Percentiles rank a stretch among this genome's conserved stretches.
phyloP scores from a whole-genome alignment of 1,140 invertebrate genomes.

The Drosophila pseudoananassae region DNA sequence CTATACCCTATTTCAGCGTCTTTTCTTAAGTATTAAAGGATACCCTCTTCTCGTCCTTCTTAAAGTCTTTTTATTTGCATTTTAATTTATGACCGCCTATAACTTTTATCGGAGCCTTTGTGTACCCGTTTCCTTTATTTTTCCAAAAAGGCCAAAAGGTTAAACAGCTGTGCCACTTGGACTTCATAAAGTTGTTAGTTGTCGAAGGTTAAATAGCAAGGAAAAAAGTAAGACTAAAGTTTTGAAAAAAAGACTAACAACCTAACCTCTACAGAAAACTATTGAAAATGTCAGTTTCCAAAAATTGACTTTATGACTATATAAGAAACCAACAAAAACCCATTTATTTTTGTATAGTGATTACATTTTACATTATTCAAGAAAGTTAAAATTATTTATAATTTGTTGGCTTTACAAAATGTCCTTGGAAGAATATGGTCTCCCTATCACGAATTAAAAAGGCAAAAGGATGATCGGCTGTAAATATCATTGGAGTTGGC shows the following conservation, averaged over 20 bases:
- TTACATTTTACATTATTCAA: too few relatives aligned
- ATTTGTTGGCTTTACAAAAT: too few relatives aligned
- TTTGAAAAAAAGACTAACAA: too few relatives aligned
- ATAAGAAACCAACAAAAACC: too few relatives aligned
- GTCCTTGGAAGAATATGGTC: conserved; percentile 4
- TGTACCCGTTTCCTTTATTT: neutral
- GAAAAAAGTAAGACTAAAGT: conserved; percentile 1
- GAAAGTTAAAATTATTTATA: too few relatives aligned
- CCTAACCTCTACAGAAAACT: too few relatives aligned
- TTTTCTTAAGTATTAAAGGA: conserved; percentile 1
- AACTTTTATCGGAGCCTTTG: conserved; percentile 68
- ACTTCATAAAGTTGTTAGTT: conserved; percentile 20
- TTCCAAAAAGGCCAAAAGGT: conserved; percentile 53
- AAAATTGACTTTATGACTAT: too few relatives aligned
- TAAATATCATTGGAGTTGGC: conserved; percentile 5
- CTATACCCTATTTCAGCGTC: neutral
- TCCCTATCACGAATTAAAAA: conserved; percentile 10
- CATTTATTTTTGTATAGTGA: too few relatives aligned
- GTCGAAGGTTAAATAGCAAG: conserved; percentile 59
- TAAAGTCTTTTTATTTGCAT: conserved; percentile 73
- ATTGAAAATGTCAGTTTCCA: too few relatives aligned
- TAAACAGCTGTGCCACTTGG: conserved; percentile 61
- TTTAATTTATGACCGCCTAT: conserved; percentile 76
- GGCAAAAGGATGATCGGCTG: conserved; percentile 68
- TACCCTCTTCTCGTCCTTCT: conserved; percentile 1